These are phyloP conservation scores for Pandemis cinnamomeana DNA, from an alignment of 2,888 invertebrate species.

Conservation along the genomic window DNA sequence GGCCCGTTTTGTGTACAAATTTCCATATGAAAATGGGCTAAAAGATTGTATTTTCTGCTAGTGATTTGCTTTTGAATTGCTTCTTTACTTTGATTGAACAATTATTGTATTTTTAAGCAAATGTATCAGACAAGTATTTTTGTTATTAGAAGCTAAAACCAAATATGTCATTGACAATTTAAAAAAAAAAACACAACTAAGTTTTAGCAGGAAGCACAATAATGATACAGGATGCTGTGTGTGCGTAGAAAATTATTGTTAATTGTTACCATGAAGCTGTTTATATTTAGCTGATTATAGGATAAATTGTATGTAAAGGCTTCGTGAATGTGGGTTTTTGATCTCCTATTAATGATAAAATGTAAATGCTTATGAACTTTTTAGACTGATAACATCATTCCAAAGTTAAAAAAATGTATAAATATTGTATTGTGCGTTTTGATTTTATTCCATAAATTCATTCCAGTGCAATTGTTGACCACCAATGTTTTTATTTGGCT, in stretches of 20 bases:
- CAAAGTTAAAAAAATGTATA: constrained; percentile 38
- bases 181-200: too few relatives aligned
- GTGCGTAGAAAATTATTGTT: constrained; percentile 16
- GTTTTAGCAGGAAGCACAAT: not conserved
- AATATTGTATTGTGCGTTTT: constrained; percentile 4
- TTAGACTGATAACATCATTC: constrained; percentile 58
- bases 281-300: constrained; percentile 33
- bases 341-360: constrained; percentile 54
- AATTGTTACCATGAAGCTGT: constrained; percentile 21
- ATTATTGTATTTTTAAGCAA: not conserved
- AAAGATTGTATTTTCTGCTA: not conserved
- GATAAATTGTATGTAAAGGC: constrained; percentile 48
- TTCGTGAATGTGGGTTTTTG: constrained; percentile 67
- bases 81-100: not conserved
- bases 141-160: too few relatives aligned
- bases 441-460: constrained; percentile 32
- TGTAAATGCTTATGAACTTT: constrained; percentile 19
- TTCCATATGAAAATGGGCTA: constrained; percentile 9
- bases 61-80: not conserved
- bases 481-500: not conserved
- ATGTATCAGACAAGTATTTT: too few relatives aligned
- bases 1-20: constrained; percentile 28
- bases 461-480: constrained; percentile 43
- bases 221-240: not conserved
- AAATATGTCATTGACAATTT: not conserved